Evolutionary conservation across 2,888 invertebrate genomes (phyloP), one percentile per base, ranked within the genome.

Genomic region (Athetis lepigone): DNA sequence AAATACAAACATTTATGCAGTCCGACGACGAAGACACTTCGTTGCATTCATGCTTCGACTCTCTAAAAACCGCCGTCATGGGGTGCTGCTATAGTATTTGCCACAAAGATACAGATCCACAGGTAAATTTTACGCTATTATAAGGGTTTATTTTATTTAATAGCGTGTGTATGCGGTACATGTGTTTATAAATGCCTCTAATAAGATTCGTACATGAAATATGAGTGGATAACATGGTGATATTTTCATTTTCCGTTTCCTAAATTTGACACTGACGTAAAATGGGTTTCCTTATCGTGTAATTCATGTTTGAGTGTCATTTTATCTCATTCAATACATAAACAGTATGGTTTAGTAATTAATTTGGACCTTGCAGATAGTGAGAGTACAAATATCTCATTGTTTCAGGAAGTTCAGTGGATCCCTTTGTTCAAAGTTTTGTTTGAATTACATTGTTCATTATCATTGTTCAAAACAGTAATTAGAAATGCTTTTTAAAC

Each of bases 21-120:
- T 89, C 94, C 69, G 90, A 91, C 88, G 91, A 91, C 69, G 93
- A 92, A 80, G 92, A 92, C 81, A 87, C 85, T 79, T 79, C 90
- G 83, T 83, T 94, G 90, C 93, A 93, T 92, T 94, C 94, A 92
- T 95, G 94, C 90, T 94, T 94, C 91, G 90, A 90, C 80, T 92
- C 93, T 64, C 80, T 94, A 71, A 94, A 91, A 85, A 93, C 72
- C 81, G 91, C 93, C 85, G 92, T 93, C 86, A 96, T 96, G 96
- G 96, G 96, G 81, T 96, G 96, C 90, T 97, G 97, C 89, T 97
- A 96, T 89, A 97, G 97, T 91, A 96, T 96, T 83, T 97, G 97
- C 88, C 96, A 96, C 84, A 96, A 97, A 90, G 97, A 97, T 85
- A 95, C 92, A 71, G 95, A 96, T 77, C 95, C 96, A 64, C 97